A percentile compares a stretch with the other conserved stretches of the same genome.
Evolutionary conservation across 2,113 vertebrate species (phyloP).

Genomic region (Coryphaenoides rupestris): DNA sequence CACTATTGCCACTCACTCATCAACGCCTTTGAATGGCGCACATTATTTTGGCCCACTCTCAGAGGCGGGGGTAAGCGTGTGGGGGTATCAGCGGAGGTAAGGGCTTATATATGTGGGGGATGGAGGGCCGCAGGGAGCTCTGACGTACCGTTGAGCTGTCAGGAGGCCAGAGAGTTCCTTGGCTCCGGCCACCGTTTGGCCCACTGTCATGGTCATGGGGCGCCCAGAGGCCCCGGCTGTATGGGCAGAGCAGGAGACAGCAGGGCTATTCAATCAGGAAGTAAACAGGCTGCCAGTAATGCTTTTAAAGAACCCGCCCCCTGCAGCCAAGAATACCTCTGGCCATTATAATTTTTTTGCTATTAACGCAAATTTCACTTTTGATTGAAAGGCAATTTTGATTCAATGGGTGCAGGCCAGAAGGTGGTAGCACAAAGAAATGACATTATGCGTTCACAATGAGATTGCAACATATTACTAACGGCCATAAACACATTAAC

Average conservation of each 20-base stretch:
- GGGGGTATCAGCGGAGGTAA: conserved; percentile 13
- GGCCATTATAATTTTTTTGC: too few relatives aligned
- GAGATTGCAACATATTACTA: too few relatives aligned
- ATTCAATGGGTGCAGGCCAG: too few relatives aligned
- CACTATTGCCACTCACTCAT: conserved; percentile 35
- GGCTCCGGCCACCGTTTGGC: conserved; percentile 73
- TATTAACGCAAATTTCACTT: too few relatives aligned
- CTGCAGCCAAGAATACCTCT: too few relatives aligned
- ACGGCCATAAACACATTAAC: too few relatives aligned
- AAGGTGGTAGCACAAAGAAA: too few relatives aligned
- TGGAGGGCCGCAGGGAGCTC: background rate
- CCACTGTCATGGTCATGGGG: conserved; percentile 74
- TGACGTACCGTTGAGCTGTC: conserved; percentile 80
- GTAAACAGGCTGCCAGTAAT: background rate
- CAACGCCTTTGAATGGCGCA: conserved; percentile 48
- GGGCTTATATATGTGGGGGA: conserved; percentile 18
- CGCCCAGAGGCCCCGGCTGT: conserved; percentile 75
- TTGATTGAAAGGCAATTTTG: too few relatives aligned
- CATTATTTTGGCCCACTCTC: conserved; percentile 23
- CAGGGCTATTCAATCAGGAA: background rate
- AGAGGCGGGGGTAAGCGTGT: conserved; percentile 19
- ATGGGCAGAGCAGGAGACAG: conserved; percentile 13
- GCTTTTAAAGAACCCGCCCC: too few relatives aligned
- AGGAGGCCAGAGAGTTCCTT: conserved; percentile 89
- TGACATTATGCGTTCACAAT: too few relatives aligned